phyloP scores from a whole-genome alignment of 2,113 vertebrate species.

The Chaetodon trifascialis region DNA sequence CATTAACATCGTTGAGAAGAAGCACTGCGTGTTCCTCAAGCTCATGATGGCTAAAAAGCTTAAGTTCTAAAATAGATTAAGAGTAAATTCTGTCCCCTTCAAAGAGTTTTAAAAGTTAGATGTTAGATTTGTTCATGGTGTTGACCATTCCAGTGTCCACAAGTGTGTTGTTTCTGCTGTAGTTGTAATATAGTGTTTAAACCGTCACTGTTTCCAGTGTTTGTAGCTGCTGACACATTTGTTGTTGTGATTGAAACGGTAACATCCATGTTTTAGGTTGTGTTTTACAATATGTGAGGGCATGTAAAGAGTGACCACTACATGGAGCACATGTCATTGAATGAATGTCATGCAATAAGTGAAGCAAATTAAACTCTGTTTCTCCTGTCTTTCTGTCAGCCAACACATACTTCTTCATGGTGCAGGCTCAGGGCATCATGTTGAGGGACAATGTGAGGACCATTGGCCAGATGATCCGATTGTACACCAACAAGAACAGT shows the following conservation, averaged over 20 bases:
- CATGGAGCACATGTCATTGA: neutral
- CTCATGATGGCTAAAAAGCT: too few species aligned
- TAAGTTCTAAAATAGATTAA: too few species aligned
- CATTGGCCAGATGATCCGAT: slow-evolving; percentile 95
- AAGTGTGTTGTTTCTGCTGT: neutral
- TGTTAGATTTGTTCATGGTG: neutral
- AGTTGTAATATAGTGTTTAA: slow-evolving; percentile 17
- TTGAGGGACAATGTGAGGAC: slow-evolving; percentile 96
- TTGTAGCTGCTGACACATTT: neutral
- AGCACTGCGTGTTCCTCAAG: too few species aligned
- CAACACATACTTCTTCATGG: slow-evolving; percentile 98
- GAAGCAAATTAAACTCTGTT: neutral
- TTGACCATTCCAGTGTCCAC: neutral
- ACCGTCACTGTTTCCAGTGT: neutral
- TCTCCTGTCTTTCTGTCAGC: slow-evolving; percentile 78
- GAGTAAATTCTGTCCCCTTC: too few species aligned
- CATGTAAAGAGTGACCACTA: neutral
- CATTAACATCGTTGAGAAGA: neutral
- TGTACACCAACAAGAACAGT: slow-evolving; percentile 95
- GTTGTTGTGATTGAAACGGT: neutral
- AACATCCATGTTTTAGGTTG: neutral
- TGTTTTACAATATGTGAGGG: neutral
- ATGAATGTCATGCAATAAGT: neutral
- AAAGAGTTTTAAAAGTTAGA: too few species aligned
- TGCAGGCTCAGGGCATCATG: slow-evolving; percentile 98